phyloP scores from a whole-genome alignment of 2,113 vertebrate genomes.

The Perognathus longimembris region DNA sequence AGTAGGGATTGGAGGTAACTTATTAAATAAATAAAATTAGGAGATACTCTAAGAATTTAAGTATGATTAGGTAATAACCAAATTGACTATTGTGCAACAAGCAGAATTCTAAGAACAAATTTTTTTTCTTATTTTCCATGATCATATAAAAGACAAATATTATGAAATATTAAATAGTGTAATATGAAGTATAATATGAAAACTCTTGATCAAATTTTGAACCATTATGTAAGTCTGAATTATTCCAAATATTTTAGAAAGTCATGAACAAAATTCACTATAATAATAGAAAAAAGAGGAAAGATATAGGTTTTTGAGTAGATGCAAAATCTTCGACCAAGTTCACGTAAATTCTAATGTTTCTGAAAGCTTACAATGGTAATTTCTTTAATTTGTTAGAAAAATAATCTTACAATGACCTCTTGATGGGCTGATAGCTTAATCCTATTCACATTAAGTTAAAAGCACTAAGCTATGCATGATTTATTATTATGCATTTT shows the following conservation, averaged over 20 bases:
- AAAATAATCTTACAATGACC: not conserved
- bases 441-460: not conserved
- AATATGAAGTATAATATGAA: too few relatives aligned
- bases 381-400: not conserved
- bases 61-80: not conserved
- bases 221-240: not conserved
- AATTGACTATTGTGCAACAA: not conserved
- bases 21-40: too few relatives aligned
- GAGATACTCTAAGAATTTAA: not conserved
- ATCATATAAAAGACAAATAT: not conserved
- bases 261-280: not conserved
- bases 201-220: not conserved
- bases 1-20: not conserved
- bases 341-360: not conserved
- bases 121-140: not conserved
- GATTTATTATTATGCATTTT: not conserved
- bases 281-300: not conserved
- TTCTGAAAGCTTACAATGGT: not conserved
- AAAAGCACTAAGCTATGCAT: not conserved
- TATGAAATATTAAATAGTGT: not conserved
- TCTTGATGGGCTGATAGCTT: not conserved
- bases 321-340: not conserved
- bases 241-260: not conserved
- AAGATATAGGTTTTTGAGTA: not conserved
- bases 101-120: not conserved